A percentile compares a stretch with the other conserved stretches of the same genome.
phyloP scores from a whole-genome alignment of 2,113 vertebrate genomes.

The Panthera leo region DNA sequence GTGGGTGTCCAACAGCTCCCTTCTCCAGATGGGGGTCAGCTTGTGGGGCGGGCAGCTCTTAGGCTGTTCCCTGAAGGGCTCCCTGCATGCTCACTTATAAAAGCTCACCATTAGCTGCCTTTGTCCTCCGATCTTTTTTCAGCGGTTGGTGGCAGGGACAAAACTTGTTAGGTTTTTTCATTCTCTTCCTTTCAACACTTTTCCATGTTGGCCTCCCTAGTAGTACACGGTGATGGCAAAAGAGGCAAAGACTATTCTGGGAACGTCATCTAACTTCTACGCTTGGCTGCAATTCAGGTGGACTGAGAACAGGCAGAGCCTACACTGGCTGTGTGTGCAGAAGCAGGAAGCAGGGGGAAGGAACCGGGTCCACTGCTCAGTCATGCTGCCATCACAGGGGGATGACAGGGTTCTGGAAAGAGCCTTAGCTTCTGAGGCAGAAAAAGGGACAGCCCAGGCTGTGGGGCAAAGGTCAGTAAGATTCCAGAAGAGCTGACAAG shows the following conservation, averaged over 20 bases:
- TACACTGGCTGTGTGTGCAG: background rate
- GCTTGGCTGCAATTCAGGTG: background rate
- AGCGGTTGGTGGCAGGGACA: background rate
- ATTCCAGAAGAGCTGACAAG: background rate
- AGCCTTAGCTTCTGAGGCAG: background rate
- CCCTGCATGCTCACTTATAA: background rate
- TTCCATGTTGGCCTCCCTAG: background rate
- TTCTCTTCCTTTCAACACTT: constrained; percentile 26
- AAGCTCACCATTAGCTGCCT: background rate
- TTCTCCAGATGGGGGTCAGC: background rate
- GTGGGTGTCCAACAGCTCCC: background rate
- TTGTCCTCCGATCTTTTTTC: background rate
- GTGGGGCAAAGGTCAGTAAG: background rate
- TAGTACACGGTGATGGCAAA: background rate
- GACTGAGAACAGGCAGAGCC: background rate
- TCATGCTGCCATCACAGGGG: background rate
- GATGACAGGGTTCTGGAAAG: background rate
- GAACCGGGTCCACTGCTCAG: background rate
- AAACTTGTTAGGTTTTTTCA: background rate
- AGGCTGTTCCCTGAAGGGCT: background rate
- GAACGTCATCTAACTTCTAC: background rate
- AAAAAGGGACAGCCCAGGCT: background rate
- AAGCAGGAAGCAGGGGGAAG: background rate
- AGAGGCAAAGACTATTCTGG: background rate
- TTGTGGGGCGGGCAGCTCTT: background rate